Evolutionary conservation across 1,140 invertebrate genomes (phyloP).

Genomic region (Rhyzopertha dominica): DNA sequence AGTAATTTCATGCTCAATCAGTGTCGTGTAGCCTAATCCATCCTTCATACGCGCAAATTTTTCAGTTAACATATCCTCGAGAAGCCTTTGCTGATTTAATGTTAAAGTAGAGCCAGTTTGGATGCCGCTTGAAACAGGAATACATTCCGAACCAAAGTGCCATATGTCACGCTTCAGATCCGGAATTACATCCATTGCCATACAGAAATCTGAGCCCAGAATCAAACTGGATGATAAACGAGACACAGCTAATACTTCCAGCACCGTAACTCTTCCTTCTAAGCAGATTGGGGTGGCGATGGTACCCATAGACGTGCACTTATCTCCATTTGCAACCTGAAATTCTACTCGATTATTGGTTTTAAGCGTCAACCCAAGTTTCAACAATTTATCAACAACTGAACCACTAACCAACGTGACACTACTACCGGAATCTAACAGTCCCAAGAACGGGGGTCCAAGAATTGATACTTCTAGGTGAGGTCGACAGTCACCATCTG

Average conservation of each 20-base stretch:
- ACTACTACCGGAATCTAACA: constrained; percentile 10
- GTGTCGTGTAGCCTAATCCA: constrained; percentile 13
- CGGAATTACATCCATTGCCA: constrained; percentile 15
- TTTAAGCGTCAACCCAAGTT: too few relatives aligned
- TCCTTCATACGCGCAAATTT: constrained; percentile 4
- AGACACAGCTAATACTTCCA: constrained; percentile 9
- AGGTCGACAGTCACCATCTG: constrained; percentile 2
- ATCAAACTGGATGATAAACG: constrained; percentile 9
- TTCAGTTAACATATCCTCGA: too few relatives aligned
- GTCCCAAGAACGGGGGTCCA: constrained; percentile 1
- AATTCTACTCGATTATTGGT: too few relatives aligned
- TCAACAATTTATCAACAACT: not conserved
- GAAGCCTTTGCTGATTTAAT: too few relatives aligned
- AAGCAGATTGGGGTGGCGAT: constrained; percentile 7
- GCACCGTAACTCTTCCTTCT: constrained; percentile 4
- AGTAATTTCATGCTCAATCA: constrained; percentile 34
- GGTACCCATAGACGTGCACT: constrained; percentile 5
- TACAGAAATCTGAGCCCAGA: constrained; percentile 21
- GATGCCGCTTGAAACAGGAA: too few relatives aligned
- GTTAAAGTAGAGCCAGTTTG: too few relatives aligned
- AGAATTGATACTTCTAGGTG: constrained; percentile 13
- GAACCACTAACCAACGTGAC: not conserved
- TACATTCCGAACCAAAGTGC: constrained; percentile 5
- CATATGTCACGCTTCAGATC: constrained; percentile 13
- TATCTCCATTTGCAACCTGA: constrained; percentile 18